Percentiles rank a stretch among this genome's conserved stretches.
phyloP scores from a whole-genome alignment of 2,797 vertebrate species.

The Lophius americanus region DNA sequence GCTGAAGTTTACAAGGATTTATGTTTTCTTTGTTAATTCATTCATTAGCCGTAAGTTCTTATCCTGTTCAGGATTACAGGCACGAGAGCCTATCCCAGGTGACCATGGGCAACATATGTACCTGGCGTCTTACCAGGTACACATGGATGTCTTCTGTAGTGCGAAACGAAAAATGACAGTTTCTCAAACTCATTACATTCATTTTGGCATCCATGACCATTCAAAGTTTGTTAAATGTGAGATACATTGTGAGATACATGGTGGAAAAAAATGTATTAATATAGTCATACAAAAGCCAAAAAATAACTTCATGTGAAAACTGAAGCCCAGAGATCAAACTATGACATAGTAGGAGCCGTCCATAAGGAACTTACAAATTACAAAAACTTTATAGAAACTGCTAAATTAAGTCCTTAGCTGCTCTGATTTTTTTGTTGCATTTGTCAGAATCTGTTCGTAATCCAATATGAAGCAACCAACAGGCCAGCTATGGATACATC shows the following conservation, averaged over 20 bases:
- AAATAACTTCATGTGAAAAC: not conserved
- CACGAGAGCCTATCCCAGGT: too few species aligned
- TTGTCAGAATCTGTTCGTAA: constrained; percentile 30
- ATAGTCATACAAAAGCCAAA: not conserved
- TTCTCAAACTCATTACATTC: too few species aligned
- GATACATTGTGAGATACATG: not conserved
- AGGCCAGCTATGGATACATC: constrained; percentile 38
- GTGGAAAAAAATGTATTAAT: too few species aligned
- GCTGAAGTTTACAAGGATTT: not conserved
- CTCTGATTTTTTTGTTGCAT: constrained; percentile 6
- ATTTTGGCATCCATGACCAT: too few species aligned
- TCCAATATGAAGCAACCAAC: constrained; percentile 19
- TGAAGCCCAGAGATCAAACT: not conserved
- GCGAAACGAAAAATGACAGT: too few species aligned
- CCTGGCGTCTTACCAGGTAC: too few species aligned
- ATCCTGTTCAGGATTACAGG: too few species aligned
- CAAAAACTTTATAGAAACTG: not conserved
- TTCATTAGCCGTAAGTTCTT: too few species aligned
- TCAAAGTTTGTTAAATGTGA: too few species aligned
- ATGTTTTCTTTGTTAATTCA: not conserved
- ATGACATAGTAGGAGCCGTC: not conserved
- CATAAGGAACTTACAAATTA: constrained; percentile 25
- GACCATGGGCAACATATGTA: too few species aligned
- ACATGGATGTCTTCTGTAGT: too few species aligned
- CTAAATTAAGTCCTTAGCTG: constrained; percentile 1